Base-by-base conservation (phyloP, 2,113 vertebrate species). In the Thermophis baileyi region DNA sequence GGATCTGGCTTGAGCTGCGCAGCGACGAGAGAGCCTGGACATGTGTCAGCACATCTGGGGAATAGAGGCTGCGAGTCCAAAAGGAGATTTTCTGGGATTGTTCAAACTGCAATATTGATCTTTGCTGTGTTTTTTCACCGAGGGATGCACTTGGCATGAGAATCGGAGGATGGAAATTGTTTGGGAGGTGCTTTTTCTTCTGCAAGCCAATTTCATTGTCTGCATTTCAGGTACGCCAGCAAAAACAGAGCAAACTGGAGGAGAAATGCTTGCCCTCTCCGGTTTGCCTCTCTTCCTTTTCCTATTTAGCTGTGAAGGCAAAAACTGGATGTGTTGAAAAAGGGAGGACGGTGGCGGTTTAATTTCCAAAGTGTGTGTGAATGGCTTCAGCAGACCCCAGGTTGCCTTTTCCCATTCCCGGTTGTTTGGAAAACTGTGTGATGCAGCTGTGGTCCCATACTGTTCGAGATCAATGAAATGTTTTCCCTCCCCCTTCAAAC, bases 61-160 rank as follows among this genome's bases (percentile, higher is more conserved):
- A 97, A 97, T 98, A 98, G 98, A 97, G 98, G 97, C 98, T 97
- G 98, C 98, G 95, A 98, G 98, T 98, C 95, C 96, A 94, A 97
- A 97, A 97, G 98, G 98, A 98, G 98, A 97, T 97, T 97, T 97
- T 95, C 97, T 94, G 97, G 98, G 97, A 97, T 98, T 97, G 95
- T 98, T 97, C 97, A 96, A 97, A 97, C 97, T 98, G 97, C 97
- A 96, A 96, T 98, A 98, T 97, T 98, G 98, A 98, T 98, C 97
- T 97, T 95, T 95, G 97, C 95, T 95, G 89, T 94, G 96, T 98
- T 98, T 97, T 98, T 98, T 96, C 97, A 96, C 98, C 98, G 97
- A 98, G 98, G 98, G 97, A 99, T 99, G 98, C 97, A 97, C 98
- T 98, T 99, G 99, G 98, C 98, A 99, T 99, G 98, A 99, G 98